Percentiles rank a stretch among this genome's conserved stretches.
phyloP scores from a whole-genome alignment of 2,113 vertebrate genomes.

The human (Homo sapiens) region DNA sequence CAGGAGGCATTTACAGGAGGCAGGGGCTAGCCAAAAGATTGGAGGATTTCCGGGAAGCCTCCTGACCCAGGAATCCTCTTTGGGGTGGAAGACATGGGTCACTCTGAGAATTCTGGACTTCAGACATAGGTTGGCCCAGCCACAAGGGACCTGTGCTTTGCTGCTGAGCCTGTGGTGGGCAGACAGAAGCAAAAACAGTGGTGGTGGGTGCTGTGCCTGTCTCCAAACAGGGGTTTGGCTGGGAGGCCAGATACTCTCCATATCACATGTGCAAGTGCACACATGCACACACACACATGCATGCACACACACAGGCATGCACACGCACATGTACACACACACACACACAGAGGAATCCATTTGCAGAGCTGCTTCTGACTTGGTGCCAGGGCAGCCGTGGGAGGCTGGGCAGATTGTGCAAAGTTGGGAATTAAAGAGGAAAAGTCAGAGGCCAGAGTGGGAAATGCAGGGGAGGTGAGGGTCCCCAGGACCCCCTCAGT shows the following conservation, averaged over 20 bases:
- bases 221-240: neutral
- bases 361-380: neutral
- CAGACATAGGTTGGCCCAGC: neutral
- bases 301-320: too few species aligned
- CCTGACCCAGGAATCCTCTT: neutral
- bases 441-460: neutral
- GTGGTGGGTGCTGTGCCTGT: neutral
- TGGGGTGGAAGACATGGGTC: neutral
- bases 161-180: neutral
- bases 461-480: neutral
- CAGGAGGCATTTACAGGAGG: neutral
- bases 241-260: neutral
- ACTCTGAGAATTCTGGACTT: neutral
- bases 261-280: neutral
- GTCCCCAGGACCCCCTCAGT: too few species aligned
- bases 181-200: neutral
- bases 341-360: neutral
- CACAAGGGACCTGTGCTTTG: neutral
- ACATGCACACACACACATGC: too few species aligned
- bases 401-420: too few species aligned
- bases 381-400: neutral
- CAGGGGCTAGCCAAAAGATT: neutral
- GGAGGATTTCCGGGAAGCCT: neutral
- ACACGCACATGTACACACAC: rapidly evolving
- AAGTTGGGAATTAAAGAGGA: neutral